A percentile compares a stretch with the other conserved stretches of the same genome.
Evolutionary conservation across 2,888 invertebrate genomes (phyloP).

Genomic region (Lepetodrilus schrolli): DNA sequence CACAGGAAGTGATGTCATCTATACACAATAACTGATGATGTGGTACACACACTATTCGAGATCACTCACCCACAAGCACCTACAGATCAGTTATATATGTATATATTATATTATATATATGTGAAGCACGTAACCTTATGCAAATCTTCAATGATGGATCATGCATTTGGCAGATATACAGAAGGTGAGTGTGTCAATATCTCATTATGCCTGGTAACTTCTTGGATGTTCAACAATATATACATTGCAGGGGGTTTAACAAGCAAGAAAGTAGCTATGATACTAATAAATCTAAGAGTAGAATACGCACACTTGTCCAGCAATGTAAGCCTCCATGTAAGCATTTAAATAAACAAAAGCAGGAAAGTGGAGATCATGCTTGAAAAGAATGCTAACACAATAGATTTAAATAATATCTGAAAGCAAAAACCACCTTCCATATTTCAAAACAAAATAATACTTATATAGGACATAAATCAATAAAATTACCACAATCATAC

Average conservation of each 20-base stretch:
- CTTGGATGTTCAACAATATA: not conserved
- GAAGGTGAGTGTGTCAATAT: not conserved
- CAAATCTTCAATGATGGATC: not conserved
- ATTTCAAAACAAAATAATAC: too few species aligned
- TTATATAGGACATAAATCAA: too few species aligned
- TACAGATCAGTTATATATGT: too few species aligned
- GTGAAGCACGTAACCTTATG: not conserved
- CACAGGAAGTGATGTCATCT: not conserved
- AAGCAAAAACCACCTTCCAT: too few species aligned
- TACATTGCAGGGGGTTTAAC: not conserved
- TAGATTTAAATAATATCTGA: not conserved
- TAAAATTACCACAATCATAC: too few species aligned
- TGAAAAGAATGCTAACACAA: not conserved
- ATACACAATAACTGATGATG: slow-evolving; percentile 15
- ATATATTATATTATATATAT: not conserved
- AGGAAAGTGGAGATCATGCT: not conserved
- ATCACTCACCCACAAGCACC: not conserved
- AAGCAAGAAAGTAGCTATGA: not conserved
- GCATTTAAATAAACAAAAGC: not conserved
- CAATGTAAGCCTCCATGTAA: slow-evolving; percentile 4
- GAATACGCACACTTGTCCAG: not conserved
- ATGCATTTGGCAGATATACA: not conserved
- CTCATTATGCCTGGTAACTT: not conserved
- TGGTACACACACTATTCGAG: not conserved
- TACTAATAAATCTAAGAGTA: not conserved